A percentile compares a stretch with the other conserved stretches of the same genome.
phyloP scores from a whole-genome alignment of 2,888 invertebrate genomes.

The Pollenia angustigena region DNA sequence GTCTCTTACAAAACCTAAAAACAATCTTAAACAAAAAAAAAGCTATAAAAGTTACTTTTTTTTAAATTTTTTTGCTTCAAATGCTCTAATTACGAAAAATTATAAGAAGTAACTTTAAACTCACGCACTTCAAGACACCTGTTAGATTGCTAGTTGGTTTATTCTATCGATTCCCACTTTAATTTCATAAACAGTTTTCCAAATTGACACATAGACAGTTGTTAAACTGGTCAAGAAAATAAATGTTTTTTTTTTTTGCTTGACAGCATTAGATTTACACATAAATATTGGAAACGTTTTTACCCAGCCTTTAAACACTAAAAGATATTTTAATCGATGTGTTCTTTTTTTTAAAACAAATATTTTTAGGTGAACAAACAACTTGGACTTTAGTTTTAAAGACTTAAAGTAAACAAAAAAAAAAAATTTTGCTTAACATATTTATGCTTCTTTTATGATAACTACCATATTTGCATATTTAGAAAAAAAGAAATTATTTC shows the following conservation, averaged over 20 bases:
- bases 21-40: background rate
- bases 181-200: constrained; percentile 3
- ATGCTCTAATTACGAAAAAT: constrained; percentile 25
- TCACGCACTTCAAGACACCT: constrained; percentile 33
- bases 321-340: constrained; percentile 7
- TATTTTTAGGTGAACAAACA: constrained; percentile 12
- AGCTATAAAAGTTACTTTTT: background rate
- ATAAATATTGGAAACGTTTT: constrained; percentile 36
- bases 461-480: constrained; percentile 25
- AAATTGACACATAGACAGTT: constrained; percentile 19
- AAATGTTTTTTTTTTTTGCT: background rate
- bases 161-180: constrained; percentile 13
- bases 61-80: background rate
- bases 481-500: background rate
- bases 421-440: constrained; percentile 16
- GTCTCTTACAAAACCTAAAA: background rate
- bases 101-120: background rate
- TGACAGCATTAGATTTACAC: constrained; percentile 34
- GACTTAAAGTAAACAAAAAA: background rate
- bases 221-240: background rate
- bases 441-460: constrained; percentile 37
- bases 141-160: background rate
- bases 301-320: constrained; percentile 37
- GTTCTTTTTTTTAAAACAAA: background rate
- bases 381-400: constrained; percentile 38